Conservation (phyloP, 2,888 invertebrate species). For the Dasypolia templi region DNA sequence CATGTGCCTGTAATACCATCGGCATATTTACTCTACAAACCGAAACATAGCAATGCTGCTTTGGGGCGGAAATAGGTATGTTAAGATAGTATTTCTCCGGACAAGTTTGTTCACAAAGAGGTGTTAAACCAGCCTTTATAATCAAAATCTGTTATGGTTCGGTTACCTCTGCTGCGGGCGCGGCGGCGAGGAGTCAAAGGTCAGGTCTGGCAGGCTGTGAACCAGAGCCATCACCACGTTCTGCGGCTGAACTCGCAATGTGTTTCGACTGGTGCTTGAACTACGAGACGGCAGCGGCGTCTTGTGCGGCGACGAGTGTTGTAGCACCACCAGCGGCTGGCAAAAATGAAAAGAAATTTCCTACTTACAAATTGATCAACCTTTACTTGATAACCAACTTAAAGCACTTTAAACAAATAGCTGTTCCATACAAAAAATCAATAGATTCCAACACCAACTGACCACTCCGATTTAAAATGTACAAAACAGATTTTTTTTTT, state of each 20-base stretch:
- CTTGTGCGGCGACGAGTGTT: constrained; percentile 65
- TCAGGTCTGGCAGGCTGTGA: constrained; percentile 95
- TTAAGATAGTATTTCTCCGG: not conserved
- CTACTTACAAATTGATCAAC: not conserved
- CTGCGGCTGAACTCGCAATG: constrained; percentile 93
- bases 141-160: not conserved
- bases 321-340: constrained; percentile 66
- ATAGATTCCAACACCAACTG: not conserved
- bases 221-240: constrained; percentile 91
- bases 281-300: constrained; percentile 64
- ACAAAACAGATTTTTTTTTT: not conserved
- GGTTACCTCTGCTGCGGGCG: constrained; percentile 48
- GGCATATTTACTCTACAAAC: no score
- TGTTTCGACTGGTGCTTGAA: constrained; percentile 70
- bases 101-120: not conserved
- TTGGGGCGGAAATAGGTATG: not conserved
- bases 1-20: not conserved
- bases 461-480: not conserved
- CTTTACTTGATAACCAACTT: not conserved
- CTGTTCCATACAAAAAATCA: not conserved
- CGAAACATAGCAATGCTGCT: not conserved
- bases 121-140: not conserved
- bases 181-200: constrained; percentile 77
- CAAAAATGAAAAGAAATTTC: not conserved
- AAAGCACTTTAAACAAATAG: not conserved